phyloP scores from a whole-genome alignment of 2,888 invertebrate genomes.

The Cerceris ruficornis region DNA sequence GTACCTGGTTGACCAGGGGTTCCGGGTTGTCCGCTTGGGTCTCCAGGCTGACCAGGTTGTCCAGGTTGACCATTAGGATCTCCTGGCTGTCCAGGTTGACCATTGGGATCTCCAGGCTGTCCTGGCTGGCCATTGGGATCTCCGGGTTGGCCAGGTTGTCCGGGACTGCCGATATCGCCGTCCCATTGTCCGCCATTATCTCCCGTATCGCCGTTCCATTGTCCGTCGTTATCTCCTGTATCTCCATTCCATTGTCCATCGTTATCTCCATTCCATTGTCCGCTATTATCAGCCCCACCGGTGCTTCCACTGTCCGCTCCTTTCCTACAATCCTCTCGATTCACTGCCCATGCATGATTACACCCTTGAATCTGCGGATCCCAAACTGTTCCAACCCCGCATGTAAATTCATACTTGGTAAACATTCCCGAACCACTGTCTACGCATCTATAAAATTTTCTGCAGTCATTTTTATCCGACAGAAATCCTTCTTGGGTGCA shows the following conservation, averaged over 20 bases:
- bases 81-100: conserved; percentile 47
- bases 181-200: conserved; percentile 53
- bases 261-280: conserved; percentile 61
- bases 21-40: conserved; percentile 38
- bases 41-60: conserved; percentile 56
- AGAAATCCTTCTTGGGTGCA: conserved; percentile 81
- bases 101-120: conserved; percentile 43
- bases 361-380: conserved; percentile 84
- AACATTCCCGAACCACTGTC: conserved; percentile 80
- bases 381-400: conserved; percentile 85
- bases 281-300: conserved; percentile 59
- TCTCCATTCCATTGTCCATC: conserved; percentile 58
- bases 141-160: conserved; percentile 65
- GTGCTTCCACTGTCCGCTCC: conserved; percentile 12
- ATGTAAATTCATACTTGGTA: conserved; percentile 83
- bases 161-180: conserved; percentile 55
- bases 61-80: conserved; percentile 60
- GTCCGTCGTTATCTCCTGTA: conserved; percentile 60
- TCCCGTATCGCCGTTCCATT: conserved; percentile 56
- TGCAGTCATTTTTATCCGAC: conserved; percentile 79
- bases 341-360: conserved; percentile 82
- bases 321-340: conserved; percentile 61
- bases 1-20: conserved; percentile 42
- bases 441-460: conserved; percentile 81
- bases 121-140: conserved; percentile 54